Evolutionary conservation across 2,888 invertebrate species (phyloP).

Genomic region (Eupithecia abbreviata): DNA sequence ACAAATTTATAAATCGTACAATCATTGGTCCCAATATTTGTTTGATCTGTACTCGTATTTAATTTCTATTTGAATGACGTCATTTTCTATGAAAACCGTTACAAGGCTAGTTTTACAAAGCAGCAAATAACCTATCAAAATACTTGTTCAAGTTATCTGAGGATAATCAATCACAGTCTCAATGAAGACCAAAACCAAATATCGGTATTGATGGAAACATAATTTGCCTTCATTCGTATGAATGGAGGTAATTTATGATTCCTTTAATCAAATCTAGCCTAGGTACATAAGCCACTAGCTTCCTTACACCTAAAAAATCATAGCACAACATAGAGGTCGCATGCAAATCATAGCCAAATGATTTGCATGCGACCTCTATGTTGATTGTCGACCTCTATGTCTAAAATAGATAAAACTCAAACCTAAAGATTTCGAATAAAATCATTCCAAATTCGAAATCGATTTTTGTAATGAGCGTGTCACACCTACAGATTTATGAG

Average conservation of each 20-base stretch:
- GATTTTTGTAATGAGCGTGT: not conserved
- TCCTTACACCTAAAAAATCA: not conserved
- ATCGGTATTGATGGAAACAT: slow-evolving; percentile 16
- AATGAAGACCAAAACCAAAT: slow-evolving; percentile 18
- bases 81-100: not conserved
- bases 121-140: slow-evolving; percentile 7
- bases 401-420: not conserved
- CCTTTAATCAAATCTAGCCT: slow-evolving; percentile 3
- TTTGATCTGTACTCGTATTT: too few relatives aligned
- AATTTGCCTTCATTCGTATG: slow-evolving; percentile 6
- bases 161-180: slow-evolving; percentile 18
- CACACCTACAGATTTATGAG: not conserved
- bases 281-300: not conserved
- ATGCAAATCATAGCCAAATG: not conserved
- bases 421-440: not conserved
- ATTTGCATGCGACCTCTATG: not conserved
- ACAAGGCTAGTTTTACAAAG: slow-evolving; percentile 1
- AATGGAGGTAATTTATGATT: slow-evolving; percentile 14
- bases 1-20: too few relatives aligned
- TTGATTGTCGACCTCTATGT: not conserved
- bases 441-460: too few relatives aligned
- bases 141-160: not conserved
- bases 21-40: too few relatives aligned
- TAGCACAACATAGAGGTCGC: too few relatives aligned
- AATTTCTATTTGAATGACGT: not conserved